A percentile compares a stretch with the other conserved stretches of the same genome.
These are phyloP conservation scores for Galleria mellonella DNA, from an alignment of 1,140 invertebrate genomes.

Conservation along the genomic window DNA sequence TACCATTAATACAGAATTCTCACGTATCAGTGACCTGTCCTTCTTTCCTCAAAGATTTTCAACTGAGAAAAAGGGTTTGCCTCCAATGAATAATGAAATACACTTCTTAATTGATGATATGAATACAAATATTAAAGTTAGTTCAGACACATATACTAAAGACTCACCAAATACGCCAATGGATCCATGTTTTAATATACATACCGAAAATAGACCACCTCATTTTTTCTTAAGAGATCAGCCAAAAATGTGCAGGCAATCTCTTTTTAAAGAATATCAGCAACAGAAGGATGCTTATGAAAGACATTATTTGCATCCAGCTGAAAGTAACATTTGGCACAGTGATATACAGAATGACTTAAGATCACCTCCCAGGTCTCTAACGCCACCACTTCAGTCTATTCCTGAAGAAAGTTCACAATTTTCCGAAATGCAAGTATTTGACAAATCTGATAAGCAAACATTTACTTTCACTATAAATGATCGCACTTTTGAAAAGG, in stretches of 20 bases:
- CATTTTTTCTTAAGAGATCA: constrained; percentile 32
- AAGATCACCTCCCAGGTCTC: constrained; percentile 53
- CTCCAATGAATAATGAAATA: constrained; percentile 51
- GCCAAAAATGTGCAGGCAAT: constrained; percentile 39
- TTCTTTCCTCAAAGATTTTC: constrained; percentile 69
- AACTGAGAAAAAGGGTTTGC: constrained; percentile 58
- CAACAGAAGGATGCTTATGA: constrained; percentile 26
- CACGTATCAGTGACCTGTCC: constrained; percentile 58
- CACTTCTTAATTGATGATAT: constrained; percentile 47
- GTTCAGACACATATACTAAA: constrained; percentile 69
- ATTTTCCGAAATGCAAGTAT: constrained; percentile 35
- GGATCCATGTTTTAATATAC: constrained; percentile 20
- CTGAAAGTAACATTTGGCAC: constrained; percentile 46
- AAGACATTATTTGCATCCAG: constrained; percentile 19
- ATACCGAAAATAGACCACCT: constrained; percentile 20
- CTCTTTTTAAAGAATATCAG: constrained; percentile 49
- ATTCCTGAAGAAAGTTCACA: constrained; percentile 69
- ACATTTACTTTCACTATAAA: constrained; percentile 46
- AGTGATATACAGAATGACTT: constrained; percentile 32
- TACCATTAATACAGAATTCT: constrained; percentile 62
- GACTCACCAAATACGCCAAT: constrained; percentile 56
- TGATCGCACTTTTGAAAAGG: constrained; percentile 52
- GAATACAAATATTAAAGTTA: constrained; percentile 30
- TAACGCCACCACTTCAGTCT: constrained; percentile 58
- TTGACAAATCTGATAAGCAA: constrained; percentile 45